Evolutionary conservation across 2,888 invertebrate genomes (phyloP).

Genomic region (Polyommatus icarus): DNA sequence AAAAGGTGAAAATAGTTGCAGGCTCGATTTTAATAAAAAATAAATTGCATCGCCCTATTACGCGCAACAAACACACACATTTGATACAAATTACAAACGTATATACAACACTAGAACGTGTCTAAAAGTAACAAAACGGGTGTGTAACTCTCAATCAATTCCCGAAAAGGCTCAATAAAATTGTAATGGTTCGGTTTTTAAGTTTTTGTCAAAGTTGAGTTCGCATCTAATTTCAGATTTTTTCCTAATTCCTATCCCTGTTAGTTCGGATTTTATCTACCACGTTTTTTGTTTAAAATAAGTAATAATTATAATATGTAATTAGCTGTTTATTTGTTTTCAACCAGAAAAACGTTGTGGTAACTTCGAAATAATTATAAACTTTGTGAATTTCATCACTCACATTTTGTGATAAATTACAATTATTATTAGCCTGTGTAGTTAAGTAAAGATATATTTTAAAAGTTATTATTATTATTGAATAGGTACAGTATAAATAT

Average conservation of each 20-base stretch:
- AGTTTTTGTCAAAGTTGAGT: too few species aligned
- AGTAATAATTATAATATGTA: neutral
- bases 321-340: neutral
- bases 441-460: conserved; percentile 20
- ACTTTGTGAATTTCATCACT: neutral
- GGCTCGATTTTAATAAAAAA: neutral
- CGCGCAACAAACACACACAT: too few species aligned
- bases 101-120: too few species aligned
- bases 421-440: conserved; percentile 21
- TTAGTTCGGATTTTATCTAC: too few species aligned
- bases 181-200: neutral
- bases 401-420: conserved; percentile 27
- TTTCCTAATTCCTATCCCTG: too few species aligned
- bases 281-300: too few species aligned
- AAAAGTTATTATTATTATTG: neutral
- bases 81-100: too few species aligned
- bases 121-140: too few species aligned
- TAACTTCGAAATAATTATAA: neutral
- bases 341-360: neutral
- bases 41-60: neutral
- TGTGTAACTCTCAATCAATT: too few species aligned
- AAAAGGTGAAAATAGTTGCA: neutral
- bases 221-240: too few species aligned
- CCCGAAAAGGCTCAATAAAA: too few species aligned
- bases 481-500: neutral